Conservation (phyloP, 2,113 vertebrate species). For the Rattus rattus region DNA sequence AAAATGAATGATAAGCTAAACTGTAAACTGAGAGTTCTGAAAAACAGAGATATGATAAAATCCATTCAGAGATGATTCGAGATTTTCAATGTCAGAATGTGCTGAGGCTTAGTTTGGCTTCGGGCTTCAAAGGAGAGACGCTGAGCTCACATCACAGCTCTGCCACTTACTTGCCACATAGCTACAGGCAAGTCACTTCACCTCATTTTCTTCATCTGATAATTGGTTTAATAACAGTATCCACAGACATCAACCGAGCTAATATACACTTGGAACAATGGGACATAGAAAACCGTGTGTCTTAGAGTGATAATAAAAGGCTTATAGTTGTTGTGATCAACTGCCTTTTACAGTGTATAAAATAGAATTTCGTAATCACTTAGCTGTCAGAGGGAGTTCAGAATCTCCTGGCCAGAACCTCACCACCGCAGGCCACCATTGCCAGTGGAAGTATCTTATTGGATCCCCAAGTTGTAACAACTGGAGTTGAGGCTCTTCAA, state of each 20-base stretch:
- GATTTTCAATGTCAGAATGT: conserved; percentile 11
- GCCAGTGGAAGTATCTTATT: neutral
- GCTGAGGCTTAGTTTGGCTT: neutral
- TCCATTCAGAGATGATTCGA: neutral
- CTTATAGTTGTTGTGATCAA: neutral
- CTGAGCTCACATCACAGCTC: neutral
- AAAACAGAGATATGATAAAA: neutral
- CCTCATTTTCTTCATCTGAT: neutral
- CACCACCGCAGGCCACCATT: neutral
- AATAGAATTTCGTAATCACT: neutral
- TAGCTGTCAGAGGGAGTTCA: neutral
- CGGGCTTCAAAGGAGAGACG: neutral
- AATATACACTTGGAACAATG: neutral
- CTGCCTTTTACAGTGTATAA: neutral
- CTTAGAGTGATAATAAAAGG: neutral
- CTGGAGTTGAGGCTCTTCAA: neutral
- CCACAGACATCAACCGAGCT: neutral
- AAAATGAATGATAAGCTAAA: neutral
- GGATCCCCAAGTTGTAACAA: neutral
- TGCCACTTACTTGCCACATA: neutral
- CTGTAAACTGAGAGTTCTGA: neutral
- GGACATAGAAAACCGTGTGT: neutral
- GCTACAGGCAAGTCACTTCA: neutral
- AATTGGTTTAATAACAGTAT: neutral
- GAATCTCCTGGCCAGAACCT: neutral